Evolutionary conservation across 2,888 invertebrate species (phyloP), one percentile per base, ranked within the genome.

Genomic region (Gryllus longicercus): DNA sequence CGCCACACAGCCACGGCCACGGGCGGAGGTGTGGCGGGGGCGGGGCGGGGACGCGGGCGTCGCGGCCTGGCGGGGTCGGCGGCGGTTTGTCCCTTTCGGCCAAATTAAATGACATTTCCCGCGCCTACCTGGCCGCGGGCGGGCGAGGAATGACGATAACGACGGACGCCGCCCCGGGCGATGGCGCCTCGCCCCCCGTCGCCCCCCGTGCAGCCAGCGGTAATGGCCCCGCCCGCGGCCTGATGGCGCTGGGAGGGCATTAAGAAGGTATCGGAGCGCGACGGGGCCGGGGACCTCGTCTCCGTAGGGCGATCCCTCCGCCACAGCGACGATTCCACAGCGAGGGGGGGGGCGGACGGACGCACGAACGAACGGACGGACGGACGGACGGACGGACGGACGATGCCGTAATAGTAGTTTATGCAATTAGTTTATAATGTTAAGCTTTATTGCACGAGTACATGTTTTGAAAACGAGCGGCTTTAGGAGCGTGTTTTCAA

Each of bases 61-160:
- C 63, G 63, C 63, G 63, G 63, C 4, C 3, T 2, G 12, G 51
- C 51, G 51, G 4, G 16, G 16, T 18, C 63, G 63, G 4, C 25
- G 25, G 25, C 4, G 25, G 25, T 75, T 79, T 75, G 74, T 77
- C 79, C 75, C 80, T 78, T 75, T 79, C 75, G 81, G 81, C 79
- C 50, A 81, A 81, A 81, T 81, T 81, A 81, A 81, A 81, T 81
- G 81, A 81, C 81, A 81, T 81, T 81, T 79, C 63, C 63, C 21
- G 12, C 11, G 63, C 49, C 63, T 76, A 63, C 23, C n/a, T 49
- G 18, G 38, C 12, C 50, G 25, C 75, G 18, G 21, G n/a, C 38
- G 38, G n/a, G n/a, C n/a, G 38, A 21, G 14, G 23, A 38, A 16
- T 75, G 75, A n/a, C 16, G 10, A 16, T 16, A 16, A 75, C n/a